Evolutionary conservation across 1,140 invertebrate species (phyloP).

Genomic region (Physella acuta): DNA sequence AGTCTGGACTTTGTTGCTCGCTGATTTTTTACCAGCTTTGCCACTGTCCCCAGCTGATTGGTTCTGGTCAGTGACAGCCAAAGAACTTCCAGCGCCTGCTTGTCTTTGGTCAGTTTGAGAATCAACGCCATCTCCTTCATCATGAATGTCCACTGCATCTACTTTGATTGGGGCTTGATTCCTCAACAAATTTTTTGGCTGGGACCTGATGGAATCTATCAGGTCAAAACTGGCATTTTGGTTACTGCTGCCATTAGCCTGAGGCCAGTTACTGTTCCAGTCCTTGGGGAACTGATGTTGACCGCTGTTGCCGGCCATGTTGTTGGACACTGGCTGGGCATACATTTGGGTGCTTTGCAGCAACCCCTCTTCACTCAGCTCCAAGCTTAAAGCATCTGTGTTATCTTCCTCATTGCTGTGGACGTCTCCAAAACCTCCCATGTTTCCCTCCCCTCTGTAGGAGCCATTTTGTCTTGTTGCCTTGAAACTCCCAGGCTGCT

Average conservation of each 20-base stretch:
- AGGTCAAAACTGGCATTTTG: not conserved
- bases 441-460: not conserved
- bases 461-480: not conserved
- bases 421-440: constrained; percentile 21
- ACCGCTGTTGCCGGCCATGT: not conserved
- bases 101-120: constrained; percentile 15
- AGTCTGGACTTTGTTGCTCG: not conserved
- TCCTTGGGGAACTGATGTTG: not conserved
- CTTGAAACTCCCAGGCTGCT: not conserved
- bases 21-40: not conserved
- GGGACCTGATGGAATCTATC: not conserved
- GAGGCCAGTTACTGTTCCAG: not conserved
- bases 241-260: not conserved
- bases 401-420: constrained; percentile 3
- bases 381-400: constrained; percentile 16
- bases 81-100: constrained; percentile 4
- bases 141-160: not conserved
- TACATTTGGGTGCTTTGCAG: constrained; percentile 22
- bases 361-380: constrained; percentile 26
- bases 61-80: not conserved
- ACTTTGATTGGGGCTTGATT: not conserved
- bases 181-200: constrained; percentile 2
- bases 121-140: constrained; percentile 11
- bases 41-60: not conserved
- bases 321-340: constrained; percentile 16